These are phyloP conservation scores for Linnaemya vulpina DNA, from an alignment of 2,888 invertebrate genomes.

Conservation along the genomic window DNA sequence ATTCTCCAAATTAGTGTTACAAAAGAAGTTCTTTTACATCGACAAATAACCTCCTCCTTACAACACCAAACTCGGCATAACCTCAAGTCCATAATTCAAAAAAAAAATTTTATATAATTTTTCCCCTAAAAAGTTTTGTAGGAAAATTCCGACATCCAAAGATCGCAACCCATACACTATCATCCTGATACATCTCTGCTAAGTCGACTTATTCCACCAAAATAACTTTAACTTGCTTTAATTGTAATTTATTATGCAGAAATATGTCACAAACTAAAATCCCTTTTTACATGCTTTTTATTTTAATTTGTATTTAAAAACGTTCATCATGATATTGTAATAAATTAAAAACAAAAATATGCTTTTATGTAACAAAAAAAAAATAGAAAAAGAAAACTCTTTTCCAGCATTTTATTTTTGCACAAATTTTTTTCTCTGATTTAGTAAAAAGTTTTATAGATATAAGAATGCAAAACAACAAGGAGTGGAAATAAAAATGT, in stretches of 20 bases:
- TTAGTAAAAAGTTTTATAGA: background rate
- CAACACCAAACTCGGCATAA: no score
- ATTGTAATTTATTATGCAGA: slow-evolving; percentile 58
- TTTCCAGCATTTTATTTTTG: slow-evolving; percentile 15
- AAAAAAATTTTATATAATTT: no score
- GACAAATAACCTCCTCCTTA: no score
- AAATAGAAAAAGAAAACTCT: background rate
- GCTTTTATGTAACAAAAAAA: slow-evolving; percentile 47
- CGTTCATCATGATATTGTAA: slow-evolving; percentile 41
- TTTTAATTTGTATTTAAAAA: background rate
- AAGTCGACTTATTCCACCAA: background rate
- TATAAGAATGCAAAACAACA: background rate
- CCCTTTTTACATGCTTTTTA: slow-evolving; percentile 26
- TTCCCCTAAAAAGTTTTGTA: no score
- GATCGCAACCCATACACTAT: no score
- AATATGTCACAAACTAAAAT: slow-evolving; percentile 30
- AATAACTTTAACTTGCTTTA: slow-evolving; percentile 12
- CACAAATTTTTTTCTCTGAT: slow-evolving; percentile 1
- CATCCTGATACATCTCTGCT: background rate
- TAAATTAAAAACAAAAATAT: slow-evolving; percentile 64
- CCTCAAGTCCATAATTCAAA: no score
- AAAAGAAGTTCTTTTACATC: no score
- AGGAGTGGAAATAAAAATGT: slow-evolving; percentile 4
- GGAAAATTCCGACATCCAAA: no score
- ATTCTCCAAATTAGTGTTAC: no score